phyloP scores from a whole-genome alignment of 2,113 vertebrate species.

The Chloebia gouldiae region DNA sequence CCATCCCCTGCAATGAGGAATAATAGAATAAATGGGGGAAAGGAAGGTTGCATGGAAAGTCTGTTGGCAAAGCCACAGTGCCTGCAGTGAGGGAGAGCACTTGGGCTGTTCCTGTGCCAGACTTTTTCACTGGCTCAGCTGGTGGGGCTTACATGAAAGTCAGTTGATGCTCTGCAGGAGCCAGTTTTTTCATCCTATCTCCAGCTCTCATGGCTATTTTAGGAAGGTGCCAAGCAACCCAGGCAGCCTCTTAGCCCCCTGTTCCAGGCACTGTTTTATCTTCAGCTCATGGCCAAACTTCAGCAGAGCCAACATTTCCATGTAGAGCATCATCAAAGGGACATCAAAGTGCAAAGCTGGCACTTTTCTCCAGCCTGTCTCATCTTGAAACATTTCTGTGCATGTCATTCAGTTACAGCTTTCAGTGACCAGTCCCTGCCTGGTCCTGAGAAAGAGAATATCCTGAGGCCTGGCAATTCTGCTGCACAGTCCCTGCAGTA shows the following conservation, averaged over 20 bases:
- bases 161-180: conserved; percentile 43
- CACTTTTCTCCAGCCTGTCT: neutral
- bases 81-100: neutral
- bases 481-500: neutral
- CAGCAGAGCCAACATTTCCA: neutral
- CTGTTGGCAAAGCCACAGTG: neutral
- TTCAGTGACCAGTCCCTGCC: neutral
- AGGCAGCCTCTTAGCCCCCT: neutral
- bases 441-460: neutral
- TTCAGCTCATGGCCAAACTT: neutral
- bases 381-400: neutral
- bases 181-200: neutral
- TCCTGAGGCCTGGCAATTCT: neutral
- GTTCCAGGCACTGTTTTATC: conserved; percentile 10
- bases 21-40: neutral
- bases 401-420: neutral
- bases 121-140: conserved; percentile 31
- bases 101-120: conserved; percentile 35
- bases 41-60: neutral
- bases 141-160: conserved; percentile 29
- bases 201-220: conserved; percentile 30
- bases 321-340: neutral
- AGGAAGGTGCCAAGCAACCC: conserved; percentile 29
- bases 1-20: neutral
- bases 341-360: neutral